Evolutionary conservation across 2,113 vertebrate species (phyloP).

Genomic region (Neofelis nebulosa): DNA sequence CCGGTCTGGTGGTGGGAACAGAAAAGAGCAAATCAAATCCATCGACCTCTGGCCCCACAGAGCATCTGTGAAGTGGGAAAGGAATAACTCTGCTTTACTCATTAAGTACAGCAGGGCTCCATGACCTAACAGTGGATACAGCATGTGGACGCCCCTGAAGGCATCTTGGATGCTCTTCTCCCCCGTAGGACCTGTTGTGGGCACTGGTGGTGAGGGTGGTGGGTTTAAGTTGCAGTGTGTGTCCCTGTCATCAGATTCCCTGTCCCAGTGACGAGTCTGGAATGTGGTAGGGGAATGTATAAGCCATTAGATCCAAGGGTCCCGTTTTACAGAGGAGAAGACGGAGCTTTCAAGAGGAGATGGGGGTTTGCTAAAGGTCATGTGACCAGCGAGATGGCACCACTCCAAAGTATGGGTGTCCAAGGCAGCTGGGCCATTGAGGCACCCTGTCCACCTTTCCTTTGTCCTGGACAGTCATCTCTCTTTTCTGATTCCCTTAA

Average conservation of each 20-base stretch:
- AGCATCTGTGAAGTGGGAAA: constrained; percentile 68
- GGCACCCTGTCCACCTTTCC: neutral
- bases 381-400: neutral
- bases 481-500: neutral
- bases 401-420: neutral
- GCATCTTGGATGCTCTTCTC: neutral
- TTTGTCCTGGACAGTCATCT: neutral
- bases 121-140: neutral
- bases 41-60: constrained; percentile 68
- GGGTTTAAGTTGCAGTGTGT: neutral
- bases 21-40: constrained; percentile 79
- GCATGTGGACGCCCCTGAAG: neutral
- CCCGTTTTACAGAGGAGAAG: neutral
- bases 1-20: neutral
- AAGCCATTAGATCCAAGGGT: neutral
- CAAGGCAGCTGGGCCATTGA: neutral
- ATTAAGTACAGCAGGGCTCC: constrained; percentile 62
- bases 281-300: neutral
- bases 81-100: constrained; percentile 70
- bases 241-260: neutral
- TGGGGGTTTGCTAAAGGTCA: constrained; percentile 30
- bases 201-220: neutral
- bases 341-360: neutral
- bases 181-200: neutral
- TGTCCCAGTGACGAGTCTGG: neutral